Evolutionary conservation across 2,797 vertebrate genomes (phyloP).

Genomic region (Muscicapa comitata): DNA sequence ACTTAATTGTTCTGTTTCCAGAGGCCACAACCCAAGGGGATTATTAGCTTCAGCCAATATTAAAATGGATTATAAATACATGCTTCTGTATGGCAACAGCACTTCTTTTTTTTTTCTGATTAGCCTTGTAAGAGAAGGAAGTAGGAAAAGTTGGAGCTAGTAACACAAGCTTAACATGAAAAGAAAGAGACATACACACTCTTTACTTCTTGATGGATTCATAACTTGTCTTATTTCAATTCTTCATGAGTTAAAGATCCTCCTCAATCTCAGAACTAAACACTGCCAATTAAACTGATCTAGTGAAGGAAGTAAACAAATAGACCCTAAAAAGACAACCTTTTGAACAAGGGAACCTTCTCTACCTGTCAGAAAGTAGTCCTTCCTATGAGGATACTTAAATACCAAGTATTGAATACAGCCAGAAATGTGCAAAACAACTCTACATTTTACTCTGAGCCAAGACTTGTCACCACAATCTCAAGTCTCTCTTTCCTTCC

Average conservation of each 20-base stretch:
- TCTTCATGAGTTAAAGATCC: neutral
- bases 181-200: neutral
- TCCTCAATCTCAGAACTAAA: neutral
- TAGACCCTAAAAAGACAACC: neutral
- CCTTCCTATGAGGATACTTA: neutral
- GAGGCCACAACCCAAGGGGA: neutral
- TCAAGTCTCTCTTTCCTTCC: neutral
- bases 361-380: neutral
- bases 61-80: conserved; percentile 20
- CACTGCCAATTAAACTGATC: neutral
- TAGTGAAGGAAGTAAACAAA: neutral
- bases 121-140: neutral
- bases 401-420: neutral
- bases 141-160: neutral
- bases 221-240: neutral
- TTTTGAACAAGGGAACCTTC: neutral
- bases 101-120: neutral
- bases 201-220: neutral
- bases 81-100: neutral
- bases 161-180: neutral
- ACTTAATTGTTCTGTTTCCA: conserved; percentile 14
- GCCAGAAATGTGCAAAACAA: neutral
- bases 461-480: neutral
- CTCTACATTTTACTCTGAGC: neutral
- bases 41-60: neutral